phyloP scores from a whole-genome alignment of 1,140 invertebrate genomes.

The Ceratitis capitata region DNA sequence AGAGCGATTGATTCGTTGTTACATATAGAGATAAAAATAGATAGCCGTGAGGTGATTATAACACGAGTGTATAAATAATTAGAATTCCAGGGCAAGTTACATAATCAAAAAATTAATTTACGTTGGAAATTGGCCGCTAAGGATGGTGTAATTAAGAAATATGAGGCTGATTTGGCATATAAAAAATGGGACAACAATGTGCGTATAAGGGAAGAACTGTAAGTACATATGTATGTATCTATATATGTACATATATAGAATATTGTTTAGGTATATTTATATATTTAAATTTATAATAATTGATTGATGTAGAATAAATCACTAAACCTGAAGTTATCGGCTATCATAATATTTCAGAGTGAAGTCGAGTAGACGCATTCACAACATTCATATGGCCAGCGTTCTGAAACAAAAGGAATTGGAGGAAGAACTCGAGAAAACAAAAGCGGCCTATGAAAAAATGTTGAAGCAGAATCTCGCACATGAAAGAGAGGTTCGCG shows the following conservation, averaged over 20 bases:
- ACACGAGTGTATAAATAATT: too few species aligned
- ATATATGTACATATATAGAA: not conserved
- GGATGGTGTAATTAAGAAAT: slow-evolving; percentile 43
- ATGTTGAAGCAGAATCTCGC: slow-evolving; percentile 43
- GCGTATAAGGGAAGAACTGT: slow-evolving; percentile 45
- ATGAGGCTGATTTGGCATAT: slow-evolving; percentile 42
- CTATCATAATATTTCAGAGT: slow-evolving; percentile 39
- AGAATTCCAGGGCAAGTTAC: slow-evolving; percentile 38
- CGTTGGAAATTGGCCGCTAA: slow-evolving; percentile 43
- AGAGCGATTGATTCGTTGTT: not conserved
- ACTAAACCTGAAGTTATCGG: not conserved
- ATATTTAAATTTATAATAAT: too few species aligned
- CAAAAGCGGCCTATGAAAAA: slow-evolving; percentile 41
- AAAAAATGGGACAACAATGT: slow-evolving; percentile 47
- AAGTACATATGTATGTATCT: not conserved
- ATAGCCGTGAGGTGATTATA: too few species aligned
- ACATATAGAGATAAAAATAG: not conserved
- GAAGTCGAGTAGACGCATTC: slow-evolving; percentile 40
- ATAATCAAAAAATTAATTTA: slow-evolving; percentile 41
- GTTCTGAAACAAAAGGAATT: slow-evolving; percentile 41
- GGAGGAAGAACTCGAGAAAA: slow-evolving; percentile 39
- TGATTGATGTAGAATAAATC: not conserved
- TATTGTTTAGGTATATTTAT: too few species aligned
- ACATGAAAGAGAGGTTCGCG: slow-evolving; percentile 44
- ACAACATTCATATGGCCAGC: slow-evolving; percentile 40